A percentile compares a stretch with the other conserved stretches of the same genome.
Evolutionary conservation across 1,140 invertebrate species (phyloP).

Genomic region (Agraylea sexmaculata): DNA sequence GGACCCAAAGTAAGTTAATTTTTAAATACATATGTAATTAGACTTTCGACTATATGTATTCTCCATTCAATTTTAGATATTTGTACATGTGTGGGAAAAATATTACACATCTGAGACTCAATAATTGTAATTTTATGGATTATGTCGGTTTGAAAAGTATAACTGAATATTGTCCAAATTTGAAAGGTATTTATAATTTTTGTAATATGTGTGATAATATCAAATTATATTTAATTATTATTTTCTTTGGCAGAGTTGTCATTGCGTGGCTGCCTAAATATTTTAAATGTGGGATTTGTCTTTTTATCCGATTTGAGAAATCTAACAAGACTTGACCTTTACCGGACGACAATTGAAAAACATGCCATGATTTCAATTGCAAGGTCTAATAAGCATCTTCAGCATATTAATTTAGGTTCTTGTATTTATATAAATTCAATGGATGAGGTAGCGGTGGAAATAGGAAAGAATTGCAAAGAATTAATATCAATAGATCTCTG

Average conservation of each 20-base stretch:
- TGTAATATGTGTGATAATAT: slow-evolving; percentile 10
- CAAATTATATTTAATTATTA: slow-evolving; percentile 9
- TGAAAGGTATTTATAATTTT: slow-evolving; percentile 56
- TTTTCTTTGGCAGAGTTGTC: slow-evolving; percentile 47
- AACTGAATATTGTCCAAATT: slow-evolving; percentile 47
- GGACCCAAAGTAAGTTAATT: slow-evolving; percentile 40
- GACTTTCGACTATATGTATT: slow-evolving; percentile 6
- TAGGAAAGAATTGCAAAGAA: slow-evolving; percentile 51
- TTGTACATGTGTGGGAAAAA: slow-evolving; percentile 49
- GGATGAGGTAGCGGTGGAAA: slow-evolving; percentile 55
- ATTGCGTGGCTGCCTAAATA: slow-evolving; percentile 43
- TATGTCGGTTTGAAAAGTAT: slow-evolving; percentile 48
- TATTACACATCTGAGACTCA: slow-evolving; percentile 57
- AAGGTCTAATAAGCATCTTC: slow-evolving; percentile 50
- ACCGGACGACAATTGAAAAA: slow-evolving; percentile 56
- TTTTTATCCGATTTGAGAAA: slow-evolving; percentile 47
- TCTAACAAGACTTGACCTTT: slow-evolving; percentile 65
- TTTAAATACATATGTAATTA: slow-evolving; percentile 6
- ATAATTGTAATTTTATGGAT: slow-evolving; percentile 66
- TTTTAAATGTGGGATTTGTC: slow-evolving; percentile 43
- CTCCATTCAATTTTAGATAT: slow-evolving; percentile 44
- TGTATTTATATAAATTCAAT: slow-evolving; percentile 45
- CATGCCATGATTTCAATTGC: slow-evolving; percentile 51
- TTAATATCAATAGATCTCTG: slow-evolving; percentile 72
- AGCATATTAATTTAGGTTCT: slow-evolving; percentile 59